A percentile compares a stretch with the other conserved stretches of the same genome.
Evolutionary conservation across 30 jellyfish, hydroid and myxozoan genomes (phyloP).

Genomic region (Aurelia aurita): DNA sequence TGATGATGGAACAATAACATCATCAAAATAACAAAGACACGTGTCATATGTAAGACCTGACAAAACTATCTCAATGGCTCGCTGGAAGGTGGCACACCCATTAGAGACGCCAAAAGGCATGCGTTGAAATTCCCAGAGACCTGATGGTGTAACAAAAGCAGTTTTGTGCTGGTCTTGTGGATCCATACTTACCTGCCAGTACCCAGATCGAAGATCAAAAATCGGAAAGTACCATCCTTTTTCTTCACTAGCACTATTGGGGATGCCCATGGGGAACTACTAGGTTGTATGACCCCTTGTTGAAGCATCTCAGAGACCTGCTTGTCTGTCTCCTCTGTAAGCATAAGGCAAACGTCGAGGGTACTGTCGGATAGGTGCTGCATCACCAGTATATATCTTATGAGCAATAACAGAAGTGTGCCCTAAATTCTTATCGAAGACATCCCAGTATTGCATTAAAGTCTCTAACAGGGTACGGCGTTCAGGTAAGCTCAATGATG

Average conservation of each 20-base stretch:
- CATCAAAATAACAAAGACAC: slow-evolving; percentile 73
- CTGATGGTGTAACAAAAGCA: slow-evolving; percentile 57
- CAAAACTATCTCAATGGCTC: slow-evolving; percentile 63
- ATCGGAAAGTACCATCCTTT: slow-evolving; percentile 63
- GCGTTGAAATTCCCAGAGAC: slow-evolving; percentile 45
- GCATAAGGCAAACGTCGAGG: slow-evolving; percentile 63
- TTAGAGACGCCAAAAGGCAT: slow-evolving; percentile 74
- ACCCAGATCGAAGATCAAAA: slow-evolving; percentile 57
- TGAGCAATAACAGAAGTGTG: slow-evolving; percentile 55
- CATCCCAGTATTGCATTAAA: slow-evolving; percentile 40
- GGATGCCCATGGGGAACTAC: slow-evolving; percentile 62
- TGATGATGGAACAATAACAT: slow-evolving; percentile 30
- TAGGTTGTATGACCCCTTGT: slow-evolving; percentile 60
- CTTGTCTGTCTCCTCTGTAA: slow-evolving; percentile 34
- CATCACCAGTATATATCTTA: slow-evolving; percentile 54
- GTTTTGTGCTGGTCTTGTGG: slow-evolving; percentile 59
- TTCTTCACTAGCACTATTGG: slow-evolving; percentile 68
- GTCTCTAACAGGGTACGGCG: slow-evolving; percentile 7
- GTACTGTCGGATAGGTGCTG: slow-evolving; percentile 55
- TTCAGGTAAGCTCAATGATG: background rate
- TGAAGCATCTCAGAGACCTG: slow-evolving; percentile 58
- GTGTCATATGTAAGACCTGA: slow-evolving; percentile 57
- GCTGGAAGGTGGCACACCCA: slow-evolving; percentile 70
- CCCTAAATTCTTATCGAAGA: slow-evolving; percentile 50
- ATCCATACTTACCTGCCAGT: slow-evolving; percentile 54